Evolutionary conservation across 2,888 invertebrate species (phyloP), one percentile per base, ranked within the genome.

Genomic region (Xestia sexstrigata): DNA sequence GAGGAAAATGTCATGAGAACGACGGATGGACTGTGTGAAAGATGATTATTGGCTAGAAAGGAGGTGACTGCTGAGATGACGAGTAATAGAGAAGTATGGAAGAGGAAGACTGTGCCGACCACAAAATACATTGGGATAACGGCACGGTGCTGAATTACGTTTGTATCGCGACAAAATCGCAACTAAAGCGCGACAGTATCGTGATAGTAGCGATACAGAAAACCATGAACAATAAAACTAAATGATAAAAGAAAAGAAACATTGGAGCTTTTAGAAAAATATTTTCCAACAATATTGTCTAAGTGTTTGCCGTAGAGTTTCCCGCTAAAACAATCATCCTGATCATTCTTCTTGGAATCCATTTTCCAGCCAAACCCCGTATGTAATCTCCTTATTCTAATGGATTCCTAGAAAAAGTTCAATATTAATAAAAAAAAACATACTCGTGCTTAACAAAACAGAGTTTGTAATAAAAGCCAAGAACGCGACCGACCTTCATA

Each of bases 401-500:
- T 42, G 68, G 17, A 49, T 39, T 39, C 20, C 6, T 9, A 17
- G 23, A 23, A 63, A 30, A 42, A 42, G 1, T 11, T 8, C 42
- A 42, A 42, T 9, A 11, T 9, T 8, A 11, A 42, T 1, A 30
- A 47, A 30, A 60, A 26, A 42, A 17, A 42, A 4, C 42, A 42
- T 47, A 39, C 47, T 9, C 30, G 0, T 52, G n/a, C 8, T 69
- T 20, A 26, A 49, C 5, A 69, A 30, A 71, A 30, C 30, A 45
- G 5, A 42, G 8, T n/a, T 45, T 0, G 1, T 65, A 13, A 58
- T 15, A 45, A 63, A n/a, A n/a, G 11, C 13, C 2, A 66, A 23
- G 26, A 60, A 60, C 15, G 9, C 35, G 7, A 60, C 20, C n/a
- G 45, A 55, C 67, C 42, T 81, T 70, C 26, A 68, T 65, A 52